Percentiles rank a stretch among this genome's conserved stretches.
Evolutionary conservation across 2,888 invertebrate species (phyloP).

Genomic region (Pecten maximus): DNA sequence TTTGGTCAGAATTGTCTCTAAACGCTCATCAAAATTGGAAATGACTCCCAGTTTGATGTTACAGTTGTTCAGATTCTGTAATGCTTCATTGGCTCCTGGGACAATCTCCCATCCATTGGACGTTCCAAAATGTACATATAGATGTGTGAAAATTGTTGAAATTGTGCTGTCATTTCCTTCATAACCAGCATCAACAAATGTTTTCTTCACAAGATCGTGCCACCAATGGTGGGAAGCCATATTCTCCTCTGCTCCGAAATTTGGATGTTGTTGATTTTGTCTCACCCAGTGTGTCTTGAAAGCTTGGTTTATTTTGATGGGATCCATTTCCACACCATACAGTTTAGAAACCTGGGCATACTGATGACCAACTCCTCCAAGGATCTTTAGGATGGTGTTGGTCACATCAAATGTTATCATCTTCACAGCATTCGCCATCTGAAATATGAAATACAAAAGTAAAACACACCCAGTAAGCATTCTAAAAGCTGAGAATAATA

Average conservation of each 20-base stretch:
- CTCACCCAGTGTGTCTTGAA: slow-evolving; percentile 87
- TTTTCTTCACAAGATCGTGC: slow-evolving; percentile 87
- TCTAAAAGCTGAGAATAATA: too few species aligned
- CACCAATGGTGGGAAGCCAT: slow-evolving; percentile 92
- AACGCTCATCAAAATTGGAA: slow-evolving; percentile 94
- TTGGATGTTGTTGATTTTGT: slow-evolving; percentile 89
- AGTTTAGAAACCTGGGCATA: slow-evolving; percentile 89
- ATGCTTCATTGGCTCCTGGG: slow-evolving; percentile 61
- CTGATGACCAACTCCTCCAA: slow-evolving; percentile 88
- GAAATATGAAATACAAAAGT: neutral
- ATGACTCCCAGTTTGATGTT: slow-evolving; percentile 87
- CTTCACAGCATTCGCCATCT: slow-evolving; percentile 56
- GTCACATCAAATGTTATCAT: slow-evolving; percentile 93
- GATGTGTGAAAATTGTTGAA: slow-evolving; percentile 73
- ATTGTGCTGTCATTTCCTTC: slow-evolving; percentile 63
- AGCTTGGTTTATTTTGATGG: slow-evolving; percentile 85
- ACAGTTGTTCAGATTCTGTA: slow-evolving; percentile 63
- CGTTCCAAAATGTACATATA: slow-evolving; percentile 87
- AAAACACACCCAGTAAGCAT: too few species aligned
- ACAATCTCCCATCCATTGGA: slow-evolving; percentile 89
- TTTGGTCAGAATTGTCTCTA: slow-evolving; percentile 87
- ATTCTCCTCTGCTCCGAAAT: slow-evolving; percentile 89
- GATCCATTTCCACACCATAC: slow-evolving; percentile 87
- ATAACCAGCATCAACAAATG: slow-evolving; percentile 85
- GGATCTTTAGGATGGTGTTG: slow-evolving; percentile 90